Percentiles rank a stretch among this genome's conserved stretches.
phyloP scores from a whole-genome alignment of 2,113 vertebrate genomes.

The Microtus richardsoni region DNA sequence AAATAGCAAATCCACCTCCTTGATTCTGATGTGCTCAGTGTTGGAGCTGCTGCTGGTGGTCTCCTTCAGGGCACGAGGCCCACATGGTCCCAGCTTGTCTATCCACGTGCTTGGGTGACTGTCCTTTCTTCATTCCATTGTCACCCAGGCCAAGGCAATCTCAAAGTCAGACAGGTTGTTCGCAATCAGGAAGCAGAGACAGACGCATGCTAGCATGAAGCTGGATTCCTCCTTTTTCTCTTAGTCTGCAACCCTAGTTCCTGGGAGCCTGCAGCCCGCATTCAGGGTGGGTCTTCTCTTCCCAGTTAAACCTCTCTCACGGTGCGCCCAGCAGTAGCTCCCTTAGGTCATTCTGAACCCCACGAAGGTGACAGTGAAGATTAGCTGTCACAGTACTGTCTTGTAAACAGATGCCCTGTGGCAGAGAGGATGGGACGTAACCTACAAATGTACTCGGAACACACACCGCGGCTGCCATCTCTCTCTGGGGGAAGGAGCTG shows the following conservation, averaged over 20 bases:
- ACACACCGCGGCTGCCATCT: background rate
- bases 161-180: background rate
- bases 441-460: background rate
- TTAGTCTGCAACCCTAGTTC: background rate
- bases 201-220: too few relatives aligned
- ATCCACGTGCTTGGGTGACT: background rate
- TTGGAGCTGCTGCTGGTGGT: background rate
- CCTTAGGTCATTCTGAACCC: background rate
- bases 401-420: constrained; percentile 40
- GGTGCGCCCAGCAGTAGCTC: too few relatives aligned
- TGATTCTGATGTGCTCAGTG: background rate
- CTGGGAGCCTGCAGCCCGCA: too few relatives aligned
- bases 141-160: background rate
- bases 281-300: background rate
- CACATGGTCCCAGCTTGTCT: background rate
- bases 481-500: background rate
- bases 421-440: background rate
- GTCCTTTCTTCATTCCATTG: background rate
- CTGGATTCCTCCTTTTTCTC: background rate
- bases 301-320: background rate
- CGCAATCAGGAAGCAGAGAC: background rate
- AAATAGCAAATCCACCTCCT: background rate
- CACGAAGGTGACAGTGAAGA: background rate
- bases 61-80: background rate
- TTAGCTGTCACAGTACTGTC: too few relatives aligned